Base-by-base conservation (phyloP, 37 sponge, comb jelly and placozoan species). In the Oopsacas minuta region DNA sequence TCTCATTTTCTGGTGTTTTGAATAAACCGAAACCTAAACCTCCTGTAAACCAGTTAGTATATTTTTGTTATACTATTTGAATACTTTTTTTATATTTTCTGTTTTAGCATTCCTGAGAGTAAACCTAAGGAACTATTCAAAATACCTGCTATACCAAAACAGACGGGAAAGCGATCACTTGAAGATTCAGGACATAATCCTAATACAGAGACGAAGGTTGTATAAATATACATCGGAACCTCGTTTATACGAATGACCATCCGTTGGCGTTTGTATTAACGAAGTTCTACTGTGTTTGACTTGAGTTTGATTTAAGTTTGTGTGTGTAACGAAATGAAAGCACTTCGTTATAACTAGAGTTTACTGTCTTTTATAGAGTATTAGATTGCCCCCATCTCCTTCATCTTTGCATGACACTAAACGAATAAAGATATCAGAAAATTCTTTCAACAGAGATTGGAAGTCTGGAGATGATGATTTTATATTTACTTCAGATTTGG, bases 81-180 rank as follows among this genome's bases (percentile, higher is more conserved):
- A n/a, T n/a, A n/a, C 15, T 42, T 42, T 42, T 17, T 8, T 42
- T 61, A 3, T 61, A 61, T 32, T n/a, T 32, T 61, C 1, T n/a
- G 3, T 61, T 3, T 12, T 61, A 61, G 75, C 17, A 25, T 34
- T 61, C 75, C 75, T 61, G 30, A 3, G 28, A 20, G 30, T 3
- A 61, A 34, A 10, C 22, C 3, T 20, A 61, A n/a, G 22, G 75
- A n/a, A 25, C 1, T 61, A 25, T 61, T 61, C 75, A 61, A 61
- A n/a, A n/a, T 61, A 3, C 75, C 75, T 34, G 75, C 75, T n/a
- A 25, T n/a, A 34, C 75, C 75, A 25, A 61, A 20, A 61, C 75
- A 61, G 30, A n/a, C 22, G 75, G 75, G 75, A n/a, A 61, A n/a
- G 75, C 75, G 28, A 61, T 61, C 75, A 61, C 75, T 61, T 61